These are phyloP conservation scores for Mesoclemmys tuberculata DNA, from an alignment of 2,113 vertebrate genomes.

Conservation along the genomic window DNA sequence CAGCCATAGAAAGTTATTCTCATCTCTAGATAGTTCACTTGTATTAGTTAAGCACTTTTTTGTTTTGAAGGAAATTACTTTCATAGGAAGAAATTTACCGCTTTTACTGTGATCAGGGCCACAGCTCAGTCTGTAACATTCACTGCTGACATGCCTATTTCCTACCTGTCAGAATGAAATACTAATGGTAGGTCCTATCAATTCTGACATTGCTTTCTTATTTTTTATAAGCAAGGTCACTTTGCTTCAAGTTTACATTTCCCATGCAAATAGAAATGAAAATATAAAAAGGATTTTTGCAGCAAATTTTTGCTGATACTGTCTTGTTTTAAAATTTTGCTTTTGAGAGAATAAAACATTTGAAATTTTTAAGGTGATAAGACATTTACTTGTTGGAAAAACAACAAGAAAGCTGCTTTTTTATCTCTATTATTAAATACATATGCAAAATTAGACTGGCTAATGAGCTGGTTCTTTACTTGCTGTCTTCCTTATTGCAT, in stretches of 20 bases:
- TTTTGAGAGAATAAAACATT: constrained; percentile 27
- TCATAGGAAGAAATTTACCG: constrained; percentile 71
- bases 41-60: constrained; percentile 71
- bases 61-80: constrained; percentile 78
- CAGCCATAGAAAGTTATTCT: constrained; percentile 43
- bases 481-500: neutral
- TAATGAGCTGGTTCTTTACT: constrained; percentile 48
- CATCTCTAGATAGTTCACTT: constrained; percentile 45
- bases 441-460: constrained; percentile 32
- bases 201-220: constrained; percentile 75
- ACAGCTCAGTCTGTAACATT: constrained; percentile 72
- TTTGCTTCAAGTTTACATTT: constrained; percentile 76
- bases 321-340: constrained; percentile 54
- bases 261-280: constrained; percentile 74
- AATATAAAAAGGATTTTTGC: constrained; percentile 41
- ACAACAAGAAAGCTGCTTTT: constrained; percentile 23
- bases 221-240: constrained; percentile 80
- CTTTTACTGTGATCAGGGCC: constrained; percentile 70
- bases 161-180: constrained; percentile 82
- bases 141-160: constrained; percentile 78
- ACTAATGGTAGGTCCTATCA: constrained; percentile 75
- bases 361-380: constrained; percentile 56
- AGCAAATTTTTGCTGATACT: constrained; percentile 3
- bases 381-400: constrained; percentile 53
- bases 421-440: constrained; percentile 40